These are phyloP conservation scores for Drosophila erecta DNA, from an alignment of 1,140 invertebrate species.

Conservation along the genomic window DNA sequence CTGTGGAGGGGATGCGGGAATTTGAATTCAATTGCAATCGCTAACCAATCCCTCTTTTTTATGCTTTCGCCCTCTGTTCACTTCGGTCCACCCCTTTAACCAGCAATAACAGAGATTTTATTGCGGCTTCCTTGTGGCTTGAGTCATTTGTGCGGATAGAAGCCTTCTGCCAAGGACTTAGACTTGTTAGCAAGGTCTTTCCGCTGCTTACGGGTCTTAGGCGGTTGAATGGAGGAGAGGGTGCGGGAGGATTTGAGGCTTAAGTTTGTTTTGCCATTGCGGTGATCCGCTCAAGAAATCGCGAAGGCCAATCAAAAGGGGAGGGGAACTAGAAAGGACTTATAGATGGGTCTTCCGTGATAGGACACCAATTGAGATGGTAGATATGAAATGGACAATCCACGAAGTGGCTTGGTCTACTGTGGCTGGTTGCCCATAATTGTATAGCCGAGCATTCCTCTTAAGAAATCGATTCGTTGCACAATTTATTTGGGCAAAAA, in stretches of 20 bases:
- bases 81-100: slow-evolving; percentile 23
- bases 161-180: slow-evolving; percentile 43
- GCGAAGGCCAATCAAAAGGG: slow-evolving; percentile 28
- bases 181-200: slow-evolving; percentile 66
- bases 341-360: slow-evolving; percentile 33
- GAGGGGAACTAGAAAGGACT: slow-evolving; percentile 1
- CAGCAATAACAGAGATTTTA: slow-evolving; percentile 64
- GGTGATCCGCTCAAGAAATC: slow-evolving; percentile 55
- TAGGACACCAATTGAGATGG: slow-evolving; percentile 39
- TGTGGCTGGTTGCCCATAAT: neutral
- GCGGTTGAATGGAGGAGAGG: slow-evolving; percentile 1
- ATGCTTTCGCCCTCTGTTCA: slow-evolving; percentile 29
- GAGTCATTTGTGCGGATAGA: slow-evolving; percentile 36
- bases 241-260: neutral
- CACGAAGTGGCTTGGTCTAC: neutral
- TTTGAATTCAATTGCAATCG: slow-evolving; percentile 76
- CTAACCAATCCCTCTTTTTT: slow-evolving; percentile 34
- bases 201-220: slow-evolving; percentile 51
- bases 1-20: slow-evolving; percentile 63
- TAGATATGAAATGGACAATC: slow-evolving; percentile 8
- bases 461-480: slow-evolving; percentile 13
- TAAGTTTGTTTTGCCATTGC: slow-evolving; percentile 48
- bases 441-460: slow-evolving; percentile 1
- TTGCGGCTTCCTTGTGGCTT: slow-evolving; percentile 49
- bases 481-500: slow-evolving; percentile 16